Base-by-base conservation (phyloP, 92 coral and sea anemone genomes). In the Epizoanthus stellaris region DNA sequence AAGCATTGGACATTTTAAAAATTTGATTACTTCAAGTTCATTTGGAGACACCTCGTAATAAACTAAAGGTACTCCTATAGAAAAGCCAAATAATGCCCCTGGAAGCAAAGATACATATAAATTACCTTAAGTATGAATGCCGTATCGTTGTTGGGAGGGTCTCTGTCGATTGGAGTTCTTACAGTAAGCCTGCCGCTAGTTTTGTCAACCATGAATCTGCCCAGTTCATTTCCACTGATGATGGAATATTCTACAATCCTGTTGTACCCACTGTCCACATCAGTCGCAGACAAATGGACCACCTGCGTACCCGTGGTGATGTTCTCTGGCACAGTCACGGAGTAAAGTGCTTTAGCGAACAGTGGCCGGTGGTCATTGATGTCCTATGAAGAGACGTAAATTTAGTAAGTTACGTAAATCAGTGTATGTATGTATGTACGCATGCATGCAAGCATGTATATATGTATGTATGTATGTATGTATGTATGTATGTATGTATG, bases 351-450 rank as follows among this genome's bases (percentile, higher is more conserved):
- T 53, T 85, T 64, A 17, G 91, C 30, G 49, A 96, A 96, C 64
- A 89, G 71, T 59, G 98, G 98, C 4, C 79, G 76, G 91, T 96
- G 92, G 77, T 96, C 98, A 75, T 96, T 96, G 36, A 91, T 74
- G 47, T 96, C 98, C 98, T 96, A 82, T 19, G 62, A 38, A 74
- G 20, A 60, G 23, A 81, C 42, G 59, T 40, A 9, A 15, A 38
- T 42, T 21, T 47, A 40, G 8, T 36, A 13, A 1, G 52, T 12
- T 2, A 36, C 4, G 19, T 69, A 6, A 6, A 20, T 63, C 16
- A 2, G 4, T 59, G 64, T 59, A 10, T 59, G 64, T 13, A 0
- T 20, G 64, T 59, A n/a, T 4, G 67, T 62, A 5, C 1, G 34
- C 2, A 15, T 62, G 36, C 1, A 30, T 30, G 36, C 36, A 30